Evolutionary conservation across 2,113 vertebrate genomes (phyloP).

Genomic region (Onychorhynchus coronatus): DNA sequence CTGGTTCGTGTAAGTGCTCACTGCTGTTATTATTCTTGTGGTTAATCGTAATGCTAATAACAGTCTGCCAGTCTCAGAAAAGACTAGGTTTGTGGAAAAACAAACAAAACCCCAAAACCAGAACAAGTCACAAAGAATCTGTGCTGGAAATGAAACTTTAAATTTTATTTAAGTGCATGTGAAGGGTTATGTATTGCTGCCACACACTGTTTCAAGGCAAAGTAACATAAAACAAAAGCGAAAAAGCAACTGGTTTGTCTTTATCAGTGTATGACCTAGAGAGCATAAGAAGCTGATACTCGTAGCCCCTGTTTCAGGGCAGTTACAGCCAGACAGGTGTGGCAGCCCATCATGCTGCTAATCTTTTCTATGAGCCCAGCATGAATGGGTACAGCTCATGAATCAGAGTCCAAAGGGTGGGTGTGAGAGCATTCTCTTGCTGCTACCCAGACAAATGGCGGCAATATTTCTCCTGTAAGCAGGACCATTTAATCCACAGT

Average conservation of each 20-base stretch:
- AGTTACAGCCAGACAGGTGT: conserved; percentile 7
- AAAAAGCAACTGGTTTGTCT: neutral
- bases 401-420: conserved; percentile 20
- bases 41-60: neutral
- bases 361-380: neutral
- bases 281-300: neutral
- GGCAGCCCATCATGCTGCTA: neutral
- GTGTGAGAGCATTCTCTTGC: neutral
- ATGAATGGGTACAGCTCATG: neutral
- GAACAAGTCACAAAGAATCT: neutral
- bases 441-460: neutral
- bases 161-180: neutral
- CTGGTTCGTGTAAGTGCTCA: neutral
- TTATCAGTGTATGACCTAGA: neutral
- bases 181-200: neutral
- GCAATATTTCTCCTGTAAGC: neutral
- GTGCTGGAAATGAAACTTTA: neutral
- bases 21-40: neutral
- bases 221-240: neutral
- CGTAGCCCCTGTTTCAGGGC: neutral
- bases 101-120: neutral
- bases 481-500: neutral
- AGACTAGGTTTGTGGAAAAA: neutral
- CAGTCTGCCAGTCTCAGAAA: neutral
- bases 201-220: neutral